These are phyloP conservation scores for Circaetus cinerascens DNA, from an alignment of 2,113 vertebrate species.

Conservation along the genomic window DNA sequence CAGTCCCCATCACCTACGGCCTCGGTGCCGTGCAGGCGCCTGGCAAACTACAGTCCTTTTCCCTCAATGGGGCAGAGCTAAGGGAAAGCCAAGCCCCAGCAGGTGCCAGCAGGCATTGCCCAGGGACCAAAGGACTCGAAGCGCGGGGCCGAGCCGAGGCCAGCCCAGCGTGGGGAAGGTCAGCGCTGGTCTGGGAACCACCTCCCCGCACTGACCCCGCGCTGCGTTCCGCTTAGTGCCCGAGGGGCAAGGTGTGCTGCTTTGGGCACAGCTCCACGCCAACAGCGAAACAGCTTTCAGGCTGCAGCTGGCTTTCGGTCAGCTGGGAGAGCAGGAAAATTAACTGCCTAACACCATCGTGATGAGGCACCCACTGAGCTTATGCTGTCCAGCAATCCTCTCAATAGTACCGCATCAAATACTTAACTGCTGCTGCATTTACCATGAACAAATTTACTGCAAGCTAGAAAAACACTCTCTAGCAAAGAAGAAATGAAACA, in stretches of 20 bases:
- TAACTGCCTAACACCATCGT: rapidly evolving
- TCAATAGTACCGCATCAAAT: background rate
- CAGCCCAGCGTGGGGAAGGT: rapidly evolving
- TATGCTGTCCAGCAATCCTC: background rate
- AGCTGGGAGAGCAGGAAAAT: background rate
- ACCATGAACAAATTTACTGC: background rate
- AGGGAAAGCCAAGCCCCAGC: too few species aligned
- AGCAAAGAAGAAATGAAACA: background rate
- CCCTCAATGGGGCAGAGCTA: rapidly evolving
- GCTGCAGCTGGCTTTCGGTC: background rate
- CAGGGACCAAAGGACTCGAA: rapidly evolving
- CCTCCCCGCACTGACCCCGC: rapidly evolving
- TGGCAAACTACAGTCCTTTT: background rate
- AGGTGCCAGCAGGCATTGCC: background rate
- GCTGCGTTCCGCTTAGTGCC: rapidly evolving
- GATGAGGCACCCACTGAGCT: background rate
- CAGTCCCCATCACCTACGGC: background rate
- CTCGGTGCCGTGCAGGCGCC: rapidly evolving
- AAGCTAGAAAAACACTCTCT: background rate
- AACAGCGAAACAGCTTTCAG: background rate
- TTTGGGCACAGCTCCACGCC: background rate
- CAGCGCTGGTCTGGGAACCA: background rate
- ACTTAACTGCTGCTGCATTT: background rate
- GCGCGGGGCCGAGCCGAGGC: rapidly evolving
- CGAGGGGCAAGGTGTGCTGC: background rate